Base-by-base conservation (phyloP, 2,888 invertebrate genomes). In the Bembecia ichneumoniformis region DNA sequence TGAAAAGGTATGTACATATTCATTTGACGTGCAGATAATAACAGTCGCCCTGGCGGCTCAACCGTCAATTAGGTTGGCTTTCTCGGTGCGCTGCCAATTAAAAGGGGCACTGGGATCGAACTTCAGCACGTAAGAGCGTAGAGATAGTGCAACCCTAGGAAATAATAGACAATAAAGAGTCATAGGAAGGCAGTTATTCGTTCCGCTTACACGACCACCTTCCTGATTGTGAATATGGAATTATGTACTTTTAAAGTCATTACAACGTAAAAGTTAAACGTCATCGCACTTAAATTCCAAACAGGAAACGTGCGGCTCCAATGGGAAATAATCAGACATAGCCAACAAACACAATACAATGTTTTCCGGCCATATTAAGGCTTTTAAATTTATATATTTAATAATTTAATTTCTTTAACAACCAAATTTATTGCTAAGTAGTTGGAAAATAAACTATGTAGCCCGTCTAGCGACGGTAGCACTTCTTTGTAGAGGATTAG, bases 11-110 rank as follows among this genome's bases (percentile, higher is more conserved):
- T 28, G 28, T 28, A 28, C 28, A 14, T 44, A 44, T 16, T 10
- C 15, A 66, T 67, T 77, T 69, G 68, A 69, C 66, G 70, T 73
- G 68, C 72, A 69, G 65, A 63, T 77, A 80, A 81, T 80, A 74
- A 76, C 68, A 77, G 58, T 60, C 61, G 60, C 60, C 54, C n/a
- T n/a, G 59, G 52, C 57, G 54, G 57, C 64, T 43, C 62, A 64
- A 58, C 64, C 58, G 56, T 63, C 68, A 74, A 80, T 79, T 78
- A 79, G 65, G 59, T 54, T 54, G 56, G 58, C 56, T 62, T 79
- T 78, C 78, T 64, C 79, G 75, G 70, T 65, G 58, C 64, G 65
- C 60, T 62, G 59, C 56, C 68, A 73, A 79, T 82, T 79, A 81
- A 68, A 65, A 64, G 58, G 65, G 58, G 68, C 74, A 75, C 63